Evolutionary conservation across 2,888 invertebrate genomes (phyloP), one percentile per base, ranked within the genome.

Genomic region (Vannuccia rotundouncinata): DNA sequence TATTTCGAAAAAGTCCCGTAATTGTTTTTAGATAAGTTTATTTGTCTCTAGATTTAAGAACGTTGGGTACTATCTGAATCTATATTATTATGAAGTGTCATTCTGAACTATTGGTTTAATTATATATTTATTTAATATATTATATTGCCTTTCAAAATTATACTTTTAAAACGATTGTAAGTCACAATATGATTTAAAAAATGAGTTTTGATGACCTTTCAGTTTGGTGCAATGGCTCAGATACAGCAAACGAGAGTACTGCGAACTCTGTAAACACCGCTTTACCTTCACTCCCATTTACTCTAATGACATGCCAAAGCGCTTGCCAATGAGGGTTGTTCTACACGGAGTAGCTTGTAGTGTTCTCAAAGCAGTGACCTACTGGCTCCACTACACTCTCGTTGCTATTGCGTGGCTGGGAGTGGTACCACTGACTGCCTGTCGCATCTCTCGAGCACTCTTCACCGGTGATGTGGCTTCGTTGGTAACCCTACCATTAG

Each of bases 301-400:
- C 89, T 95, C 97, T n/a, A 95, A 97, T 30, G 98, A 99, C 88
- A 99, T 99, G 99, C 99, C 99, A n/a, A 92, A 96, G 82, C 91
- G 97, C 82, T 90, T 99, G 84, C 99, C 99, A 0, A 90, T 99
- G 31, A 91, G 92, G 83, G 98, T 98, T 88, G 93, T 99, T 5
- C 91, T 95, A 0, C 93, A 93, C 74, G 99, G 99, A 0, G 89
- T 97, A 77, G 90, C 95, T 79, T 92, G 93, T 0, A 96, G 95
- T 27, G 92, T 97, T 31, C 92, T 92, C 0, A 27, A 77, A 73
- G 97, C 96, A 0, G 92, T 97, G 0, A 93, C 95, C 85, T 95
- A 95, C 87, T 98, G 98, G 97, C 90, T 97, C 28, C 97, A 98
- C 88, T 99, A 97, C 87, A 95, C 96, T 0, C 89, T 99, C 77